Conservation (phyloP, 2,797 vertebrate species). For the Oryzias sinensis region DNA sequence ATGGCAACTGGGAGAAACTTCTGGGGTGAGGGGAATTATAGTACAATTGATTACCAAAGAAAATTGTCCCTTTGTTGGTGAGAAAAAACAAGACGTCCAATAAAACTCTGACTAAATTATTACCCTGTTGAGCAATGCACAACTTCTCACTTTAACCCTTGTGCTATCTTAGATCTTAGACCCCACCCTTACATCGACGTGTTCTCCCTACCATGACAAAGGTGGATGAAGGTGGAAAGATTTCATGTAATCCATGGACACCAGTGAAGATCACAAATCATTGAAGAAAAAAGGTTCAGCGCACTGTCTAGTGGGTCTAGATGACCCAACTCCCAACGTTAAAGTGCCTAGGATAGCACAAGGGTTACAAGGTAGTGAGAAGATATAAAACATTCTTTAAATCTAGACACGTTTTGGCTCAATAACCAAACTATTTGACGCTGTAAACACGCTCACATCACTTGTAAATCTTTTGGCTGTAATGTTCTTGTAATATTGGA, state of each 20-base stretch:
- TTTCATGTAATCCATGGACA: no score
- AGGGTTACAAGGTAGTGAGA: no score
- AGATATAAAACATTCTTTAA: neutral
- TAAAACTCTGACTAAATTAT: conserved; percentile 14
- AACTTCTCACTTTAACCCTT: neutral
- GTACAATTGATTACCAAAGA: conserved; percentile 37
- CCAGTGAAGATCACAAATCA: no score
- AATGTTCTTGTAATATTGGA: conserved; percentile 19
- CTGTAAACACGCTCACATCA: conserved; percentile 2
- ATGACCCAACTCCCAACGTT: no score
- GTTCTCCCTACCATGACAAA: no score
- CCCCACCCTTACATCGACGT: no score
- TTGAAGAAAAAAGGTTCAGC: no score
- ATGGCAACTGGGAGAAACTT: conserved; percentile 69
- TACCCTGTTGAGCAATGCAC: conserved; percentile 1
- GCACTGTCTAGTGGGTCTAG: no score
- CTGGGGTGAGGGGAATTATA: conserved; percentile 27
- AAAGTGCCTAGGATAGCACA: no score
- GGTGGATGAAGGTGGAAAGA: no score
- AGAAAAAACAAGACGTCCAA: conserved; percentile 13
- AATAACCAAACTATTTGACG: conserved; percentile 10
- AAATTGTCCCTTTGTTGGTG: neutral
- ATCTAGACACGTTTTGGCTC: neutral
- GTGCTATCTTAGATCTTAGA: no score
- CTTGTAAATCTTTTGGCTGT: conserved; percentile 18